Conservation (phyloP, 2,797 vertebrate genomes). For the Falco columbarius region DNA sequence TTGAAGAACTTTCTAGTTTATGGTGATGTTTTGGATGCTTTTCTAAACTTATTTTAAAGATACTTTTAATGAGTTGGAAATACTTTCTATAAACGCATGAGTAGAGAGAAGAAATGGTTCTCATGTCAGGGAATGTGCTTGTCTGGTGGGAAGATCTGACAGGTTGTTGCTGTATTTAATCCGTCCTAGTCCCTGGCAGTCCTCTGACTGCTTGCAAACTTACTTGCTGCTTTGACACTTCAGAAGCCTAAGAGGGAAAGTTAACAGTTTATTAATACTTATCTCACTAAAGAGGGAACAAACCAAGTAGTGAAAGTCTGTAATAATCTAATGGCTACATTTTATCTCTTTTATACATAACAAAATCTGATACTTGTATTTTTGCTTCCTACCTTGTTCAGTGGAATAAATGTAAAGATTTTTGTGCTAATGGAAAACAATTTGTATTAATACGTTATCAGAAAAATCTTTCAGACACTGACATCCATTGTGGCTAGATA, state of each 20-base stretch:
- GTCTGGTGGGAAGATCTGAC: background rate
- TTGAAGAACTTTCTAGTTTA: background rate
- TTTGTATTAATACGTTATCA: background rate
- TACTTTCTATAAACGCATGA: background rate
- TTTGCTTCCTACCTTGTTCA: background rate
- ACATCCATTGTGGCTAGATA: background rate
- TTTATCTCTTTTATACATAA: background rate
- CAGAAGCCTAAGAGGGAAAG: background rate
- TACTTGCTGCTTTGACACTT: background rate
- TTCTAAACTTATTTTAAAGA: background rate
- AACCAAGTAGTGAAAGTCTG: background rate
- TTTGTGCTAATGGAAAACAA: background rate
- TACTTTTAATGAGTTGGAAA: background rate
- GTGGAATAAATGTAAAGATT: background rate
- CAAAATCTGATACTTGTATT: background rate
- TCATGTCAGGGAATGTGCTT: background rate
- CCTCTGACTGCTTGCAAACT: background rate
- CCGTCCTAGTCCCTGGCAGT: background rate
- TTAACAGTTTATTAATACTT: background rate
- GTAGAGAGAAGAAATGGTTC: background rate
- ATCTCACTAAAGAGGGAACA: background rate
- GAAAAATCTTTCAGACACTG: background rate
- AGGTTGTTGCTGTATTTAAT: background rate
- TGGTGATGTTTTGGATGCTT: background rate
- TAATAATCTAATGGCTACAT: background rate